Conservation (phyloP, 2,113 vertebrate genomes). For the Petaurus breviceps region DNA sequence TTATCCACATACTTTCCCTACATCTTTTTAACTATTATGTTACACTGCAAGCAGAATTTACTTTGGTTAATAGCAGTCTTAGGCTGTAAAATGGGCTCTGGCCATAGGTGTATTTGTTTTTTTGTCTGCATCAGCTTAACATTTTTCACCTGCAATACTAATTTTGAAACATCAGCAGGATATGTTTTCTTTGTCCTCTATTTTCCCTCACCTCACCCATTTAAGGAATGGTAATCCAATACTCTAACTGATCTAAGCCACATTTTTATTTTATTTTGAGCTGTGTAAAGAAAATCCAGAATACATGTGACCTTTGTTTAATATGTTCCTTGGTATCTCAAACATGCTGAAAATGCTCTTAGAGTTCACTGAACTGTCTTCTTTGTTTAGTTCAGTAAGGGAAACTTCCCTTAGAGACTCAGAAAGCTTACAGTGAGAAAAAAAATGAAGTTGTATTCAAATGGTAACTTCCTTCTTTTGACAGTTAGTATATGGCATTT, state of each 20-base stretch:
- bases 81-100: conserved; percentile 31
- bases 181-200: conserved; percentile 44
- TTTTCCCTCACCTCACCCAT: conserved; percentile 68
- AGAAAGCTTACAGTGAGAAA: not conserved
- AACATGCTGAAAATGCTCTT: not conserved
- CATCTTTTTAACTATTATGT: conserved; percentile 59
- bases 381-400: not conserved
- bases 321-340: conserved; percentile 17
- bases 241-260: conserved; percentile 61
- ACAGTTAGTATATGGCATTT: conserved; percentile 14
- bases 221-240: conserved; percentile 70
- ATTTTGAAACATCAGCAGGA: conserved; percentile 57
- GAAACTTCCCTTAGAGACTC: conserved; percentile 8
- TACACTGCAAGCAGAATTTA: conserved; percentile 30
- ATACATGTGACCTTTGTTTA: conserved; percentile 38
- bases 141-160: conserved; percentile 62
- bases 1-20: not conserved
- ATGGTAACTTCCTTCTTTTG: conserved; percentile 22
- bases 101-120: conserved; percentile 57
- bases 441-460: not conserved
- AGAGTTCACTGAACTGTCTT: not conserved
- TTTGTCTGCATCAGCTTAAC: conserved; percentile 35
- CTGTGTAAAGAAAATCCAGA: conserved; percentile 52
- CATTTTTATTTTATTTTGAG: conserved; percentile 57
- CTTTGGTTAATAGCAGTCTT: conserved; percentile 48